A percentile compares a stretch with the other conserved stretches of the same genome.
Evolutionary conservation across 2,888 invertebrate species (phyloP).

Genomic region (Argyresthia albistria): DNA sequence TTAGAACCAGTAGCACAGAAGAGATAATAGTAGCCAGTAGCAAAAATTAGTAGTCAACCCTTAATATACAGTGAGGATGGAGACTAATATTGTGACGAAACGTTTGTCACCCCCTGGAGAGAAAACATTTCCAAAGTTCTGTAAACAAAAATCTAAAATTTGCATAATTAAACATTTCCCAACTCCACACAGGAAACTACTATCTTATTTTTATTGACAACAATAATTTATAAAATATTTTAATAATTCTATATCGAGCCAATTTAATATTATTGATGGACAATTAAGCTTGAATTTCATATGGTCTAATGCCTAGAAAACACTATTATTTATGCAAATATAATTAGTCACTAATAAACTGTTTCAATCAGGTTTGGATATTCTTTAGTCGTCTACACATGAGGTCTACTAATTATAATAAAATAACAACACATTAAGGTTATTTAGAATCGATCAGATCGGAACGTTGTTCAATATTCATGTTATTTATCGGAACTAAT

Average conservation of each 20-base stretch:
- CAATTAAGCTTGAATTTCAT: slow-evolving; percentile 65
- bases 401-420: slow-evolving; percentile 54
- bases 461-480: slow-evolving; percentile 40
- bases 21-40: no score
- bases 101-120: no score
- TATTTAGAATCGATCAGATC: slow-evolving; percentile 42
- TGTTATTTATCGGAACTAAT: slow-evolving; percentile 66
- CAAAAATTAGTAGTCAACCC: no score
- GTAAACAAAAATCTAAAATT: no score
- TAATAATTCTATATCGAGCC: slow-evolving; percentile 45
- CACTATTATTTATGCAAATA: slow-evolving; percentile 61
- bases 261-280: slow-evolving; percentile 55
- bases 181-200: slow-evolving; percentile 23
- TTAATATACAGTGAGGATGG: no score
- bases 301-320: slow-evolving; percentile 46
- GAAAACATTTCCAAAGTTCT: no score
- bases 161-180: slow-evolving; percentile 13
- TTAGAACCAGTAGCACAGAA: no score
- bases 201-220: slow-evolving; percentile 33
- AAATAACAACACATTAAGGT: slow-evolving; percentile 56
- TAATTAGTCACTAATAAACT: slow-evolving; percentile 65
- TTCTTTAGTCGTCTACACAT: slow-evolving; percentile 37
- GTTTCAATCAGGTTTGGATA: slow-evolving; percentile 46
- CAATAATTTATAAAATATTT: slow-evolving; percentile 35
- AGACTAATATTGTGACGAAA: no score